These are phyloP conservation scores for Noturus placidus DNA, from an alignment of 2,113 vertebrate genomes.

Conservation along the genomic window DNA sequence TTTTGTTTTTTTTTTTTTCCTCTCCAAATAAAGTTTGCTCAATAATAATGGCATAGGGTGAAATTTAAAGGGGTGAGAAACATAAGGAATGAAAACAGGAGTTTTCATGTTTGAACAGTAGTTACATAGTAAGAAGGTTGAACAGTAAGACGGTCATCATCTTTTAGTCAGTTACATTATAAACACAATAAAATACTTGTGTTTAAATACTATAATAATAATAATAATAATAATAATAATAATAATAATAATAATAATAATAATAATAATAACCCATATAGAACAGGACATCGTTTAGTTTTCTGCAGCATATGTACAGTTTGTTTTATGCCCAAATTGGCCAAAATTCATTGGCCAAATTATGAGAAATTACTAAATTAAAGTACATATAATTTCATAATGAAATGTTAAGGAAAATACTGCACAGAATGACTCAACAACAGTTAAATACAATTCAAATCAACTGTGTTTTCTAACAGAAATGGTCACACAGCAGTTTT, in stretches of 20 bases:
- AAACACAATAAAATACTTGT: not conserved
- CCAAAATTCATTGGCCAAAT: not conserved
- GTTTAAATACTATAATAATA: not conserved
- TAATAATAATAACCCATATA: not conserved
- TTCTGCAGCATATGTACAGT: not conserved
- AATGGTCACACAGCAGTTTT: not conserved
- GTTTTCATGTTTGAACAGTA: too few relatives aligned
- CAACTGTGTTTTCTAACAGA: not conserved
- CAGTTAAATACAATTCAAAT: not conserved
- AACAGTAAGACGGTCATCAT: not conserved
- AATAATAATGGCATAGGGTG: not conserved
- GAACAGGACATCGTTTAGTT: not conserved
- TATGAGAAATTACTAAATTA: not conserved
- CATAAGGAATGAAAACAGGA: not conserved
- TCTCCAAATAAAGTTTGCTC: slow-evolving; percentile 1
- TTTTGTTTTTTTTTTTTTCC: not conserved
- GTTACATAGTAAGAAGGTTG: not conserved
- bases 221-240: too few relatives aligned
- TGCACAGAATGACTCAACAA: not conserved
- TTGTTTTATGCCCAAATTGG: not conserved
- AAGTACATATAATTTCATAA: not conserved
- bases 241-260: too few relatives aligned
- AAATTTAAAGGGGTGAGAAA: not conserved
- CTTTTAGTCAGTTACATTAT: not conserved
- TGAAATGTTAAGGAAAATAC: not conserved